phyloP scores from a whole-genome alignment of 1,140 invertebrate genomes.

The Philaenus spumarius region DNA sequence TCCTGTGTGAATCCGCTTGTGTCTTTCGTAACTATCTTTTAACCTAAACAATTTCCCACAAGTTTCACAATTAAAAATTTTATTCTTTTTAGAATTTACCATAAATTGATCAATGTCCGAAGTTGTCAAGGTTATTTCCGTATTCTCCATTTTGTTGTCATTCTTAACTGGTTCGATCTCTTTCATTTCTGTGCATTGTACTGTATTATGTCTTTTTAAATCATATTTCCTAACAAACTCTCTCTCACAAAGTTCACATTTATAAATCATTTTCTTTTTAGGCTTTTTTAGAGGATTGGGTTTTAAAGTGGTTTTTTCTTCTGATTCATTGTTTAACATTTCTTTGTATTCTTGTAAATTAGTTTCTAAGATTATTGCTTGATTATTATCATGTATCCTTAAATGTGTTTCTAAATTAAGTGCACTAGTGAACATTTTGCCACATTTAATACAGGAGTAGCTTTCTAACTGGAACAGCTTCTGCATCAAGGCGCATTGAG shows the following conservation, averaged over 20 bases:
- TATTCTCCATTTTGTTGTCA: neutral
- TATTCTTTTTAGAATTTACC: too few relatives aligned
- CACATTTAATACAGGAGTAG: neutral
- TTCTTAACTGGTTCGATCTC: neutral
- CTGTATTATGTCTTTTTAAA: slow-evolving; percentile 30
- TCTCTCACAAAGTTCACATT: too few relatives aligned
- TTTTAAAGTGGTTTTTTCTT: neutral
- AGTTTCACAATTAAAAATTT: slow-evolving; percentile 21
- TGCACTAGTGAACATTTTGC: slow-evolving; percentile 30
- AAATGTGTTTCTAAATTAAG: slow-evolving; percentile 20
- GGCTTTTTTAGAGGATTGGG: too few relatives aligned
- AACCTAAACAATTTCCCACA: slow-evolving; percentile 28
- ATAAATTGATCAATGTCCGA: too few relatives aligned
- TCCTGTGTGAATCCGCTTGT: slow-evolving; percentile 31
- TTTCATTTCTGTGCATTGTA: slow-evolving; percentile 26
- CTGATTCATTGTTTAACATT: too few relatives aligned
- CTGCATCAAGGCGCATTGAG: neutral
- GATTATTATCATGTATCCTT: too few relatives aligned
- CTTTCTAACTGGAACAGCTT: neutral
- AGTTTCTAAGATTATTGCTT: too few relatives aligned
- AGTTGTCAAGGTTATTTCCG: neutral
- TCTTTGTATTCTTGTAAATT: too few relatives aligned
- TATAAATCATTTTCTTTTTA: too few relatives aligned
- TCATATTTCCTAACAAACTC: neutral
- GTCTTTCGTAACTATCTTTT: slow-evolving; percentile 22